Percentiles rank a stretch among this genome's conserved stretches.
phyloP scores from a whole-genome alignment of 2,888 invertebrate genomes.

The Sialis lutaria region DNA sequence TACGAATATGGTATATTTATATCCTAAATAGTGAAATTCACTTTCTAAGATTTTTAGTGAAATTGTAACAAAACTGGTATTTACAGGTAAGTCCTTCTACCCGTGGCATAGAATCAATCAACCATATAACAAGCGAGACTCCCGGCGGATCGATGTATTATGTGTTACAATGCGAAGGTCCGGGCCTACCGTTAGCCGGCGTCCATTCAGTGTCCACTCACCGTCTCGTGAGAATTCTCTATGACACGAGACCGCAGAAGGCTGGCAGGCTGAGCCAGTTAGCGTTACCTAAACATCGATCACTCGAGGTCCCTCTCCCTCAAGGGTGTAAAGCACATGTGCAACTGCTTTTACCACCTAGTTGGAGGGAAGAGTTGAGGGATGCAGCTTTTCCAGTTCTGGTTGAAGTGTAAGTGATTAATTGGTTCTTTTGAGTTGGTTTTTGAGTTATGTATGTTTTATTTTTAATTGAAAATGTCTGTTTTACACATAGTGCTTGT shows the following conservation, averaged over 20 bases:
- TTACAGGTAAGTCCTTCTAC: conserved; percentile 21
- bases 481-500: too few relatives aligned
- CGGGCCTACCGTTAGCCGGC: conserved; percentile 70
- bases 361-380: conserved; percentile 68
- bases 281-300: conserved; percentile 67
- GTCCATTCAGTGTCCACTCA: conserved; percentile 60
- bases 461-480: neutral
- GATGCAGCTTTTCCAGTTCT: conserved; percentile 79
- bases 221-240: conserved; percentile 58
- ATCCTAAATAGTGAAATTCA: too few relatives aligned
- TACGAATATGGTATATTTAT: too few relatives aligned
- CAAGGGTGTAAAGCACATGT: conserved; percentile 80
- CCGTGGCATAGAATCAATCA: conserved; percentile 5
- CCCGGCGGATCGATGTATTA: conserved; percentile 29
- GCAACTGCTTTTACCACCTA: conserved; percentile 72
- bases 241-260: conserved; percentile 51
- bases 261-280: conserved; percentile 52
- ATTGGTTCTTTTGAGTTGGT: neutral
- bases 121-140: neutral
- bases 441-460: neutral
- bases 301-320: conserved; percentile 69
- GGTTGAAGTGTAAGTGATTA: conserved; percentile 58
- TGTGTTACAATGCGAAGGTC: conserved; percentile 82
- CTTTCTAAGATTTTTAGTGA: too few relatives aligned
- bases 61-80: neutral